Evolutionary conservation across 2,888 invertebrate genomes (phyloP).

Genomic region (Plusia festucae): DNA sequence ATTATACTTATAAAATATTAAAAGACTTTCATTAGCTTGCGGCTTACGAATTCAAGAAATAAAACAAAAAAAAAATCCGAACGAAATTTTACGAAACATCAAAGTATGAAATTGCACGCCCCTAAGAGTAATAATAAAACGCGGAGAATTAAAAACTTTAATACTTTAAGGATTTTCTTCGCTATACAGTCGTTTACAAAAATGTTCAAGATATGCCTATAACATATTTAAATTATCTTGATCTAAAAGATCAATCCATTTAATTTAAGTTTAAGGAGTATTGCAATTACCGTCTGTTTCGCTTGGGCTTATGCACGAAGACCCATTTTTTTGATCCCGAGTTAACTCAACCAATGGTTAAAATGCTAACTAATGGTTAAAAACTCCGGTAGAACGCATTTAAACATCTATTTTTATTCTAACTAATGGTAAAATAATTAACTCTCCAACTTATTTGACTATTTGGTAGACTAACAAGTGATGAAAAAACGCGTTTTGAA

Average conservation of each 20-base stretch:
- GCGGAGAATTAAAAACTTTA: conserved; percentile 41
- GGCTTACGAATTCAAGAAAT: conserved; percentile 29
- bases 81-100: conserved; percentile 45
- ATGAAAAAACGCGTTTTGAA: no score
- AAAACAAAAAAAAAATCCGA: conserved; percentile 27
- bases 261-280: conserved; percentile 45
- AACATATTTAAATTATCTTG: conserved; percentile 19
- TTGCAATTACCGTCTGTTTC: conserved; percentile 36
- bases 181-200: conserved; percentile 27
- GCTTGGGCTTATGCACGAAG: no score
- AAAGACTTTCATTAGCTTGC: conserved; percentile 3
- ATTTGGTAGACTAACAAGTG: no score
- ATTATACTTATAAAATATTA: conserved; percentile 4
- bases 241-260: conserved; percentile 40
- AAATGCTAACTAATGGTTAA: no score
- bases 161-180: conserved; percentile 22
- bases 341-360: no score
- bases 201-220: conserved; percentile 33
- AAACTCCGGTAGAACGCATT: no score
- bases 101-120: conserved; percentile 52
- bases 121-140: conserved; percentile 33
- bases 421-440: no score
- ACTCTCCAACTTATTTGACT: no score
- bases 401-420: no score
- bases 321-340: no score